These are phyloP conservation scores for Drosophila hamatofila DNA, from an alignment of 2,888 invertebrate species.

Conservation along the genomic window DNA sequence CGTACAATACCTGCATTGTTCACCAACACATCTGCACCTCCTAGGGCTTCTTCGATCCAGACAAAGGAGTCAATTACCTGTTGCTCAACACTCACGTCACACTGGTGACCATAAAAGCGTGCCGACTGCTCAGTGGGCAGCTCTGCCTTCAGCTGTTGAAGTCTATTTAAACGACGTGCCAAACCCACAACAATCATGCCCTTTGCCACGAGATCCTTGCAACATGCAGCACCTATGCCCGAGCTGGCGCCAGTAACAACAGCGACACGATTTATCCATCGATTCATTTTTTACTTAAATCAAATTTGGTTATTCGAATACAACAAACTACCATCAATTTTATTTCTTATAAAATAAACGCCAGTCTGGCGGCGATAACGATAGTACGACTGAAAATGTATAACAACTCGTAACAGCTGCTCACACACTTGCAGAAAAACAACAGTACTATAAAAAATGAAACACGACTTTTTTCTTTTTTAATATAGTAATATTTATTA, in stretches of 20 bases:
- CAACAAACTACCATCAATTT: not conserved
- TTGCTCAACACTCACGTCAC: constrained; percentile 86
- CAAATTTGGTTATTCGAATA: not conserved
- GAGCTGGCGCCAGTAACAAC: constrained; percentile 75
- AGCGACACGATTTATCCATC: constrained; percentile 70
- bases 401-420: not conserved
- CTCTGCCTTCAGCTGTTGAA: constrained; percentile 73
- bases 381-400: not conserved
- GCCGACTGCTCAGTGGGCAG: constrained; percentile 59
- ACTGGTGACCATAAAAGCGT: constrained; percentile 84
- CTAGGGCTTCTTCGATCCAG: constrained; percentile 85
- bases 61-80: constrained; percentile 86
- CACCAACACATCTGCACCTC: constrained; percentile 87
- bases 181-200: constrained; percentile 85
- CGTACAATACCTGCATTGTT: constrained; percentile 86
- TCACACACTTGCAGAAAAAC: constrained; percentile 18
- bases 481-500: constrained; percentile 60
- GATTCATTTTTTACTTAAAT: constrained; percentile 48
- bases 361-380: not conserved
- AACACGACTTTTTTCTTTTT: constrained; percentile 1
- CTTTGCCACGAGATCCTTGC: constrained; percentile 53
- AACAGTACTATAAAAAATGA: not conserved
- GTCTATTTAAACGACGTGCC: constrained; percentile 85
- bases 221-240: constrained; percentile 68
- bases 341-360: not conserved